Evolutionary conservation across 2,888 invertebrate species (phyloP), one percentile per base, ranked within the genome.

Genomic region (Drymonia ruficornis): DNA sequence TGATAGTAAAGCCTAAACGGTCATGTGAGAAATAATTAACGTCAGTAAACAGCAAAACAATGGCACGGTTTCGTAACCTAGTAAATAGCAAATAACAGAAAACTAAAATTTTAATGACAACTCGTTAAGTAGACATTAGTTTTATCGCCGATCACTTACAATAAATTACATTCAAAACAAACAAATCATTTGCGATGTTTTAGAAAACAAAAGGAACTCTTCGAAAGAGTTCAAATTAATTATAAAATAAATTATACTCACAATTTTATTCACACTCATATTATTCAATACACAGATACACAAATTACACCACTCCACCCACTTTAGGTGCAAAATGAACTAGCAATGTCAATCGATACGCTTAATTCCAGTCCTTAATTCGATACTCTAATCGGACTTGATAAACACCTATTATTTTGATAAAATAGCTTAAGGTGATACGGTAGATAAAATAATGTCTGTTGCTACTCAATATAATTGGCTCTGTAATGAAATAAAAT

Each of bases 371-470:
- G 73, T 71, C 71, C 63, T 77, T 72, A 83, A 81, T 75, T 74
- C 70, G 56, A 73, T 81, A 78, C 77, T 76, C 60, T 84, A 87
- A 86, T 87, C 86, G 71, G 61, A 65, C 68, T 65, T 74, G 80
- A 78, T 79, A 80, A 73, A 56, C 50, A 65, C 45, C 56, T 61
- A 70, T 70, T 70, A 70, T 65, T 52, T 53, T 55, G 60, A 43
- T 43, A 19, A 43, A 16, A 61, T 59, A 23, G 23, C 1, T 53
- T 53, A 61, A 13, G 28, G 28, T 29, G 56, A 65, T 59, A 59
- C 59, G 65, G 59, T 59, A 55, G 52, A 23, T 29, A 49, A 23
- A 31, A 23, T 15, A 43, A 31, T 42, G 47, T 54, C 46, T 49
- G 56, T 57, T 56, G 64, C 50, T 51, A 66, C 48, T 63, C 45